phyloP scores from a whole-genome alignment of 2,888 invertebrate species.

The Thecocarcelia acutangulata region DNA sequence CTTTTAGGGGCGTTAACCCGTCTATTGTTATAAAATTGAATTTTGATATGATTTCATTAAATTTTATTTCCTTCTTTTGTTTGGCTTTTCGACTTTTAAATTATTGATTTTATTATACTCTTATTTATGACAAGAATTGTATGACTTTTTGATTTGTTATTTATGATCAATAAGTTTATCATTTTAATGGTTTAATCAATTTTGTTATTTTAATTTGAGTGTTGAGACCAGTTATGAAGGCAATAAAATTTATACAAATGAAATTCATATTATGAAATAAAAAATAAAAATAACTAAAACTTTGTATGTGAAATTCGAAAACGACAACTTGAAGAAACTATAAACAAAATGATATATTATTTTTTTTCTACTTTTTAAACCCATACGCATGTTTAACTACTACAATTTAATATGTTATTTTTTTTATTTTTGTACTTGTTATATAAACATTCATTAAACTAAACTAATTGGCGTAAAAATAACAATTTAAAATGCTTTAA shows the following conservation, averaged over 20 bases:
- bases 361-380: not conserved
- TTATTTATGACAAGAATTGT: conserved; percentile 4
- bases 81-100: conserved; percentile 5
- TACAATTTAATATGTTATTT: conserved; percentile 24
- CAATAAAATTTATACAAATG: not conserved
- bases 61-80: conserved; percentile 14
- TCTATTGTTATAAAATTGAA: conserved; percentile 51
- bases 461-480: conserved; percentile 69
- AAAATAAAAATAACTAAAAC: too few species aligned
- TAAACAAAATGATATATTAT: not conserved
- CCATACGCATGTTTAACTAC: conserved; percentile 11
- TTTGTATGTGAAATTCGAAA: not conserved
- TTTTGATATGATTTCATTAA: conserved; percentile 57
- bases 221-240: not conserved
- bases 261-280: too few species aligned
- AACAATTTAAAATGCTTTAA: conserved; percentile 64
- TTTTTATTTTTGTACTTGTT: conserved; percentile 37
- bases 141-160: conserved; percentile 29
- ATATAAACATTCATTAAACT: conserved; percentile 55
- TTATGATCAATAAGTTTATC: conserved; percentile 48
- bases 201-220: conserved; percentile 21
- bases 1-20: conserved; percentile 43
- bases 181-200: conserved; percentile 47
- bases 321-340: not conserved
- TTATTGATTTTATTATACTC: conserved; percentile 10